A percentile compares a stretch with the other conserved stretches of the same genome.
Evolutionary conservation across 2,888 invertebrate genomes (phyloP).

Genomic region (Drosophila differens): DNA sequence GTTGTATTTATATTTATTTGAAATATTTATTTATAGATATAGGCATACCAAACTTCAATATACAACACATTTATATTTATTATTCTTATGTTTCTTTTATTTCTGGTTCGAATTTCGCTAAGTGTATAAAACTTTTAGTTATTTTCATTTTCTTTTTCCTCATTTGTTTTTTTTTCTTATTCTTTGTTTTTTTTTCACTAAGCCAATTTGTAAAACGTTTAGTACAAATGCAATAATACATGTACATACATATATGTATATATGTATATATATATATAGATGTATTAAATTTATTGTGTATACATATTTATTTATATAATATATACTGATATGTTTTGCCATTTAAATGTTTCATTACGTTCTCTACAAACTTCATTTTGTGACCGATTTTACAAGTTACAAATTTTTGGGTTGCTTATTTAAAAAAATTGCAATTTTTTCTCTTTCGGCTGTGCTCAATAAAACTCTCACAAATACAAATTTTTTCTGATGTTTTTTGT

Average conservation of each 20-base stretch:
- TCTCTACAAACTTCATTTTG: slow-evolving; percentile 41
- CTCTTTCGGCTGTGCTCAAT: slow-evolving; percentile 39
- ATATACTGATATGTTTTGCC: slow-evolving; percentile 81
- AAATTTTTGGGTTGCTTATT: slow-evolving; percentile 24
- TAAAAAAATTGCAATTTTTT: slow-evolving; percentile 57
- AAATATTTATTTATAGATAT: slow-evolving; percentile 73
- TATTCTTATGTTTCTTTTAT: slow-evolving; percentile 23
- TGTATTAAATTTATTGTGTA: slow-evolving; percentile 60
- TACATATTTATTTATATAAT: slow-evolving; percentile 38
- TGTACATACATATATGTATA: slow-evolving; percentile 62
- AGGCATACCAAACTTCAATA: slow-evolving; percentile 77
- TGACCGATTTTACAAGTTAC: slow-evolving; percentile 30
- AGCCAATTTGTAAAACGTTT: slow-evolving; percentile 81
- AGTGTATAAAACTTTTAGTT: slow-evolving; percentile 72
- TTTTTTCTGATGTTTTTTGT: slow-evolving; percentile 12
- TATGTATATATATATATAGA: slow-evolving; percentile 63
- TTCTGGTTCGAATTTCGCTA: slow-evolving; percentile 68
- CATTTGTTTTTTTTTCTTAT: slow-evolving; percentile 31
- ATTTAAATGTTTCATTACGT: slow-evolving; percentile 67
- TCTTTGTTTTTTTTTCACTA: slow-evolving; percentile 53
- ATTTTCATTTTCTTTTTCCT: slow-evolving; percentile 39
- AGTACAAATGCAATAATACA: slow-evolving; percentile 80
- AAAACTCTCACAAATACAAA: slow-evolving; percentile 62
- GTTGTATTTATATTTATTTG: slow-evolving; percentile 32
- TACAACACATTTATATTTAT: slow-evolving; percentile 54